Evolutionary conservation across 2,113 vertebrate genomes (phyloP).

Genomic region (Synodontis membranacea): DNA sequence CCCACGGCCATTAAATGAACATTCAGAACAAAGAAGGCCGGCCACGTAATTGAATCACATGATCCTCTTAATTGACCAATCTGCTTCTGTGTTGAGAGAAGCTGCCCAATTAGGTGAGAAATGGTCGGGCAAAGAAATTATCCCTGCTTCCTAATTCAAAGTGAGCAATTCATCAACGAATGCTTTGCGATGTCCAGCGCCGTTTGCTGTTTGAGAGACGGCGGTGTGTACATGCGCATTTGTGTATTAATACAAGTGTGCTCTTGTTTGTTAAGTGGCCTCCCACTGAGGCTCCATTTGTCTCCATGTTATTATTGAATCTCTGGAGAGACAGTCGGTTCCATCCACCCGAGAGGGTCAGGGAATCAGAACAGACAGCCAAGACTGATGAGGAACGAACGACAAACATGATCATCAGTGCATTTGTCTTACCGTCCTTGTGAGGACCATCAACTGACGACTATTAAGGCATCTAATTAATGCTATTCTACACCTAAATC

Average conservation of each 20-base stretch:
- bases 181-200: not conserved
- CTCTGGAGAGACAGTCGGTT: constrained; percentile 45
- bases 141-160: constrained; percentile 57
- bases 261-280: constrained; percentile 37
- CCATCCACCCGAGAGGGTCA: constrained; percentile 30
- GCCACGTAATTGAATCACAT: constrained; percentile 74
- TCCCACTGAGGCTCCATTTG: constrained; percentile 52
- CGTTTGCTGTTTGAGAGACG: not conserved
- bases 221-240: not conserved
- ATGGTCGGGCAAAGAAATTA: constrained; percentile 70
- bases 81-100: constrained; percentile 74
- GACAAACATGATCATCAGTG: constrained; percentile 7
- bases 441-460: not conserved
- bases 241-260: constrained; percentile 14
- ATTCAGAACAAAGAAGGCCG: constrained; percentile 48
- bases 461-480: not conserved
- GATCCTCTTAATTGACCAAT: constrained; percentile 74
- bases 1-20: constrained; percentile 41
- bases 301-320: constrained; percentile 48
- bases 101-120: constrained; percentile 72
- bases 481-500: not conserved
- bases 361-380: constrained; percentile 8
- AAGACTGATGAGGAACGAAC: constrained; percentile 34
- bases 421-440: not conserved
- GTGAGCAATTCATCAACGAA: constrained; percentile 40